These are phyloP conservation scores for Drosophila ananassae DNA, from an alignment of 1,140 invertebrate species.

Conservation along the genomic window DNA sequence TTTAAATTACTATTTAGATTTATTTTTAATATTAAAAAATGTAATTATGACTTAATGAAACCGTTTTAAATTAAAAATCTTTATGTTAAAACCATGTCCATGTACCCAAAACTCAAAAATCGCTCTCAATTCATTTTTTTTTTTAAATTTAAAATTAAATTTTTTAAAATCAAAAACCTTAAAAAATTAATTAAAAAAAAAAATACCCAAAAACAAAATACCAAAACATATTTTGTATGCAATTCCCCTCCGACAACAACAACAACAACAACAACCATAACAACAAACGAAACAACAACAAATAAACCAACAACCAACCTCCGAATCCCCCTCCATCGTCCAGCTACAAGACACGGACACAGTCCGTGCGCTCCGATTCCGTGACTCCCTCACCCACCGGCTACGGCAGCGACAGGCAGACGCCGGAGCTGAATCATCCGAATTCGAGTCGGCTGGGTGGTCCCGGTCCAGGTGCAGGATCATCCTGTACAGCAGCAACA, in stretches of 20 bases:
- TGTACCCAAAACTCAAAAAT: constrained; percentile 42
- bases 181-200: constrained; percentile 7
- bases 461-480: constrained; percentile 29
- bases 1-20: background rate
- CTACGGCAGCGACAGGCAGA: constrained; percentile 83
- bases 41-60: background rate
- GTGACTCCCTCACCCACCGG: constrained; percentile 90
- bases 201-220: constrained; percentile 44
- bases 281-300: constrained; percentile 46
- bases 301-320: constrained; percentile 41
- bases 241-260: constrained; percentile 49
- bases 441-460: constrained; percentile 29
- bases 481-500: constrained; percentile 22
- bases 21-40: background rate
- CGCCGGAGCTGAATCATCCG: constrained; percentile 69
- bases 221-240: constrained; percentile 69
- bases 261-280: constrained; percentile 49
- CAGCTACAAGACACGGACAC: constrained; percentile 86
- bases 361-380: constrained; percentile 90
- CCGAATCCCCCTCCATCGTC: constrained; percentile 11
- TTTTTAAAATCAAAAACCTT: constrained; percentile 36
- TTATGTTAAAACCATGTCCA: constrained; percentile 24
- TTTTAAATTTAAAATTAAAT: constrained; percentile 9
- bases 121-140: constrained; percentile 62
- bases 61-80: constrained; percentile 8